Conservation (phyloP, 2,797 vertebrate genomes). For the Taeniopygia guttata region DNA sequence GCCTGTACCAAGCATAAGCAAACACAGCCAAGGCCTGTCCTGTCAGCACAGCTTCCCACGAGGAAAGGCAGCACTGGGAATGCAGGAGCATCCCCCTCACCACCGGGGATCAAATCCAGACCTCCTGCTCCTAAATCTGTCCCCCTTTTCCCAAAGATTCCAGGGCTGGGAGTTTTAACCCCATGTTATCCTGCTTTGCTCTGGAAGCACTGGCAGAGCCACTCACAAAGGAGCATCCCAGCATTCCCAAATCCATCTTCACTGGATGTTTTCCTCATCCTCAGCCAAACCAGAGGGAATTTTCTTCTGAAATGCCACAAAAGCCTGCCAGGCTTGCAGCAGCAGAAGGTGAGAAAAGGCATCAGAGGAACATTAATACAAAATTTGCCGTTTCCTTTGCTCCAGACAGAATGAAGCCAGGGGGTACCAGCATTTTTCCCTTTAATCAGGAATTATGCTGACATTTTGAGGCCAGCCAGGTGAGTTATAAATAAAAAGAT, state of each 20-base stretch:
- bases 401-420: not conserved
- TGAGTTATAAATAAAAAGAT: not conserved
- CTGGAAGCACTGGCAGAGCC: not conserved
- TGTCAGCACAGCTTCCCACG: not conserved
- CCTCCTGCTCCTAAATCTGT: accelerated
- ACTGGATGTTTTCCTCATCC: not conserved
- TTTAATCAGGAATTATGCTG: not conserved
- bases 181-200: not conserved
- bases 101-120: accelerated
- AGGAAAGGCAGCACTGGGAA: not conserved
- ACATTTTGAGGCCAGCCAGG: slow-evolving; percentile 32
- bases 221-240: not conserved
- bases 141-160: not conserved
- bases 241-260: not conserved
- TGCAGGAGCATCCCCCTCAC: accelerated
- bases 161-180: not conserved
- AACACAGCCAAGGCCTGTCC: not conserved
- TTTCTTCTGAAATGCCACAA: not conserved
- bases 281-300: not conserved
- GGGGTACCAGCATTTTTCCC: not conserved
- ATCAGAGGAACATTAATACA: not conserved
- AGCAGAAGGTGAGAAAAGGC: not conserved
- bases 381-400: not conserved
- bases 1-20: not conserved
- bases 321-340: slow-evolving; percentile 2